A percentile compares a stretch with the other conserved stretches of the same genome.
These are phyloP conservation scores for Andrena bicolor DNA, from an alignment of 2,888 invertebrate species.

Conservation along the genomic window DNA sequence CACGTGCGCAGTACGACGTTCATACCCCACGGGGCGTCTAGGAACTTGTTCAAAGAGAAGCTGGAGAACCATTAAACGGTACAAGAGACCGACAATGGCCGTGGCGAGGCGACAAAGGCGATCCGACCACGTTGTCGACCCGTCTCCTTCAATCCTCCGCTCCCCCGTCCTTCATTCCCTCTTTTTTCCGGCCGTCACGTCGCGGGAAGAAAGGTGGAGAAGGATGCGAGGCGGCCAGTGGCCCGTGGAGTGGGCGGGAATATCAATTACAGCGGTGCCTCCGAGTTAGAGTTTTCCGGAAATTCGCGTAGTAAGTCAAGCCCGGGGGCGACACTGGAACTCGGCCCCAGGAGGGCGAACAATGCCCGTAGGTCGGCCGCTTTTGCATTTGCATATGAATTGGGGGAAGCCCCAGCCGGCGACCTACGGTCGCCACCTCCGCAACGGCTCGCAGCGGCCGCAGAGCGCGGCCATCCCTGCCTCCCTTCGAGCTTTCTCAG, in stretches of 20 bases:
- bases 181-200: conserved; percentile 10
- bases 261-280: conserved; percentile 82
- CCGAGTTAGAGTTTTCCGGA: conserved; percentile 82
- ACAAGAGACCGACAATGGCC: conserved; percentile 64
- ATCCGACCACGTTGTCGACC: conserved; percentile 27
- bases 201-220: conserved; percentile 1
- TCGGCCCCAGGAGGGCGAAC: conserved; percentile 75
- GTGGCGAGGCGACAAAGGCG: conserved; percentile 65
- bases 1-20: conserved; percentile 33
- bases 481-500: conserved; percentile 11
- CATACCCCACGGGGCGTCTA: conserved; percentile 26
- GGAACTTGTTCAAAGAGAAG: conserved; percentile 59
- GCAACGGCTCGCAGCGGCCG: conserved; percentile 37
- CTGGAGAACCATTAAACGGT: conserved; percentile 67
- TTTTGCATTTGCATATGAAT: conserved; percentile 85
- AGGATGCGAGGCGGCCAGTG: conserved; percentile 5
- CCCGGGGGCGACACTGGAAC: conserved; percentile 77
- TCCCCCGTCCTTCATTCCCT: conserved; percentile 29
- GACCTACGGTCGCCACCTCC: conserved; percentile 65
- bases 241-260: conserved; percentile 66
- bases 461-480: conserved; percentile 28
- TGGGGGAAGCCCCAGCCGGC: conserved; percentile 68
- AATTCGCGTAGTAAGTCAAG: conserved; percentile 84
- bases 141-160: conserved; percentile 19
- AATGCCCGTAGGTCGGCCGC: conserved; percentile 80